phyloP scores from a whole-genome alignment of 1,140 invertebrate genomes.

The Vanessa tameamea region DNA sequence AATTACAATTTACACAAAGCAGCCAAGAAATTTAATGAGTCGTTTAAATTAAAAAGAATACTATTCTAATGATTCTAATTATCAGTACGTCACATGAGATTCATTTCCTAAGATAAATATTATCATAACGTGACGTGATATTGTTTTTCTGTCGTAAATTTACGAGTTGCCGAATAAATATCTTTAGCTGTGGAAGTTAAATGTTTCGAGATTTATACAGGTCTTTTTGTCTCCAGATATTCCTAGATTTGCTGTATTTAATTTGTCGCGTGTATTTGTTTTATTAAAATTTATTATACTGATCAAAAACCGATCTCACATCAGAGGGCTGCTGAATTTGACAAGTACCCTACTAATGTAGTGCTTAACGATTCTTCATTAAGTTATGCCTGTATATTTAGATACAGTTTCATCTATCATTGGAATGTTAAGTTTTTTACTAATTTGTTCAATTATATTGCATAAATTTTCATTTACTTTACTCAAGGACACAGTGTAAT shows the following conservation, averaged over 20 bases:
- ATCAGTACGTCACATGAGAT: constrained; percentile 13
- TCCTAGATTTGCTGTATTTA: constrained; percentile 13
- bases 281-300: constrained; percentile 10
- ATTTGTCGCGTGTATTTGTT: constrained; percentile 5
- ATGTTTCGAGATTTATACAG: constrained; percentile 10
- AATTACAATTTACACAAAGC: too few relatives aligned
- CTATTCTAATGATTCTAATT: background rate
- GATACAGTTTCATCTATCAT: background rate
- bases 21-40: too few relatives aligned
- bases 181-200: constrained; percentile 16
- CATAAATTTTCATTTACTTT: background rate
- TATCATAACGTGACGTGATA: constrained; percentile 14
- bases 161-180: constrained; percentile 10
- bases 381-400: background rate
- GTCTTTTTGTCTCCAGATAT: constrained; percentile 14
- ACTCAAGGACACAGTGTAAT: background rate
- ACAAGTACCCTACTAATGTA: background rate
- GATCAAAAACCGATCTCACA: constrained; percentile 8
- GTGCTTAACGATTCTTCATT: background rate
- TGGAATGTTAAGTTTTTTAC: background rate
- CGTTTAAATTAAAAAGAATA: too few relatives aligned
- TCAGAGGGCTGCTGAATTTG: constrained; percentile 7
- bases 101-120: constrained; percentile 15
- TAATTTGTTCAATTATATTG: background rate
- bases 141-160: constrained; percentile 21